Evolutionary conservation across 2,113 vertebrate species (phyloP).

Genomic region (Glaucidium brasilianum): DNA sequence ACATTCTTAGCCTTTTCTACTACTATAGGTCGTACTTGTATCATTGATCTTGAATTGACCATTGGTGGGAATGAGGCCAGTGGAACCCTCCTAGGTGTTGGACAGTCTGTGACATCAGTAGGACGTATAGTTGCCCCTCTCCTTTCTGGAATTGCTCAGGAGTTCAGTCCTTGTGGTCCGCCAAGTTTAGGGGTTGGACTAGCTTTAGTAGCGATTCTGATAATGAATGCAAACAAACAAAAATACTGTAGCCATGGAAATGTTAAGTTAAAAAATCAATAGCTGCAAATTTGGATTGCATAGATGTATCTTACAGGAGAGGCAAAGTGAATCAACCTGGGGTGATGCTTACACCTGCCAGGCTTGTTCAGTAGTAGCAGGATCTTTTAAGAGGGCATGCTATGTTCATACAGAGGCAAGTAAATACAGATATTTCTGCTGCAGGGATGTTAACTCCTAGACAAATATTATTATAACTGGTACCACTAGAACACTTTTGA

Average conservation of each 20-base stretch:
- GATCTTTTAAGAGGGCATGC: background rate
- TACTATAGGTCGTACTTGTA: conserved; percentile 85
- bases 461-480: background rate
- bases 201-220: conserved; percentile 79
- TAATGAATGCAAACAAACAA: conserved; percentile 72
- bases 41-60: conserved; percentile 88
- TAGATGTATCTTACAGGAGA: background rate
- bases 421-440: background rate
- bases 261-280: conserved; percentile 59
- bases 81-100: conserved; percentile 87
- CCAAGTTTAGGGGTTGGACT: conserved; percentile 83
- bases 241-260: background rate
- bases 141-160: conserved; percentile 89
- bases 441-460: background rate
- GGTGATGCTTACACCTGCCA: background rate
- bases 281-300: background rate
- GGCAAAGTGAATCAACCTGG: background rate
- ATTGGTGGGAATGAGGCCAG: conserved; percentile 81
- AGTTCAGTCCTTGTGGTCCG: conserved; percentile 91
- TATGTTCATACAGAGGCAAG: background rate
- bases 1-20: conserved; percentile 91
- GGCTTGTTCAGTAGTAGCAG: background rate
- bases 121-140: conserved; percentile 86
- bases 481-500: background rate
- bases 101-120: conserved; percentile 92